Evolutionary conservation across 2,113 vertebrate species (phyloP), one percentile per base, ranked within the genome.

Genomic region (Forbesichthys agassizii): DNA sequence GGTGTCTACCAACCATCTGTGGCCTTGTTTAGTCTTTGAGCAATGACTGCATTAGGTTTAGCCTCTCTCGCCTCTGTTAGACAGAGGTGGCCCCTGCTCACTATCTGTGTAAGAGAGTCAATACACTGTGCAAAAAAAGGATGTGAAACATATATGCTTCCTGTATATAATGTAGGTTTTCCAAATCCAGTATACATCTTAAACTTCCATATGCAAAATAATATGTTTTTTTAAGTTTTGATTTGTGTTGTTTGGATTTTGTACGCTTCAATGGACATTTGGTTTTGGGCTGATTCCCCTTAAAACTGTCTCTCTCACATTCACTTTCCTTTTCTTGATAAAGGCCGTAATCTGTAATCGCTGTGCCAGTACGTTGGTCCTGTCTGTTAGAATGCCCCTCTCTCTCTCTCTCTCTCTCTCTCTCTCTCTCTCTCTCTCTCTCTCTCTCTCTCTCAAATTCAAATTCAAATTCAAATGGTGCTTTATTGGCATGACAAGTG

Each of bases 131-230:
- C 46, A 36, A 58, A 68, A 56, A 18, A 9, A 36, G 69, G 33
- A 36, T 42, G 33, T 60, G 33, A 73, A 73, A 60, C 66, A 33
- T 49, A 70, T 11, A 2, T 3, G 16, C 8, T 49, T 56, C 52
- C n/a, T 72, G 27, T 61, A 9, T 65, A 52, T 20, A 55, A 58
- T 61, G 54, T 33, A 46, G 57, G 33, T 66, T 73, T 68, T 62
- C 74, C 9, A 6, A 42, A 9, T 48, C 65, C 61, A 55, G 13
- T 48, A 55, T 69, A 56, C 0, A 55, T 64, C 48, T 83, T 69
- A 79, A 49, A 73, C 74, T 66, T 75, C 42, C 11, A 52, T 51
- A 80, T 83, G 73, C 74, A 85, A 79, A 88, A 61, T 54, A 13
- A 18, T 42, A 63, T 7, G 46, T 33, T 1, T 51, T 72, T 56